Conservation (phyloP, 2,797 vertebrate species). For the Acrossocheilus wenchowensis region DNA sequence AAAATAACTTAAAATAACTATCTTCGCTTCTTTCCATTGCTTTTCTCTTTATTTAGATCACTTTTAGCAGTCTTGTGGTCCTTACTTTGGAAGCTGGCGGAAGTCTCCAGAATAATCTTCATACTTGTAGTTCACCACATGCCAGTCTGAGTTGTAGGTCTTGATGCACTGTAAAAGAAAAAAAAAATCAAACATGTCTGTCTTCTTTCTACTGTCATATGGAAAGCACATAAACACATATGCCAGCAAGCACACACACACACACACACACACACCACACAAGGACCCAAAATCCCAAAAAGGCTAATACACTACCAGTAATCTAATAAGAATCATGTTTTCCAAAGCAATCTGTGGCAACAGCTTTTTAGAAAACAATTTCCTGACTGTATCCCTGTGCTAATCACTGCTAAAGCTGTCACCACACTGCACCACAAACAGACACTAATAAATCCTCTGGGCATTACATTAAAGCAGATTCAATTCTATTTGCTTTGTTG, state of each 20-base stretch:
- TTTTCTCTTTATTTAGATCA: not conserved
- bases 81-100: slow-evolving; percentile 94
- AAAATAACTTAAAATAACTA: not conserved
- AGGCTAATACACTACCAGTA: slow-evolving; percentile 28
- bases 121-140: slow-evolving; percentile 94
- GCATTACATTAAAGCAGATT: slow-evolving; percentile 41
- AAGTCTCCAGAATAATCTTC: slow-evolving; percentile 98
- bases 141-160: slow-evolving; percentile 98
- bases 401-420: slow-evolving; percentile 48
- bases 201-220: slow-evolving; percentile 1
- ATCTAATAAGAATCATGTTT: slow-evolving; percentile 37
- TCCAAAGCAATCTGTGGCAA: slow-evolving; percentile 24
- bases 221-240: slow-evolving; percentile 35
- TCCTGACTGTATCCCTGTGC: not conserved
- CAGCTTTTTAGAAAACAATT: slow-evolving; percentile 23
- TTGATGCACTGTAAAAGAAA: slow-evolving; percentile 87
- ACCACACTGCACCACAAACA: slow-evolving; percentile 33
- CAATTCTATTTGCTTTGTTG: slow-evolving; percentile 38
- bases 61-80: not conserved
- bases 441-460: slow-evolving; percentile 27
- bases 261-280: not conserved
- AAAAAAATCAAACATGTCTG: not conserved
- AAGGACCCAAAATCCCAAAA: slow-evolving; percentile 23
- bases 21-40: not conserved
- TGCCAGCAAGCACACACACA: slow-evolving; percentile 6